A percentile compares a stretch with the other conserved stretches of the same genome.
These are phyloP conservation scores for Drusus annulatus DNA, from an alignment of 1,140 invertebrate species.

Conservation along the genomic window DNA sequence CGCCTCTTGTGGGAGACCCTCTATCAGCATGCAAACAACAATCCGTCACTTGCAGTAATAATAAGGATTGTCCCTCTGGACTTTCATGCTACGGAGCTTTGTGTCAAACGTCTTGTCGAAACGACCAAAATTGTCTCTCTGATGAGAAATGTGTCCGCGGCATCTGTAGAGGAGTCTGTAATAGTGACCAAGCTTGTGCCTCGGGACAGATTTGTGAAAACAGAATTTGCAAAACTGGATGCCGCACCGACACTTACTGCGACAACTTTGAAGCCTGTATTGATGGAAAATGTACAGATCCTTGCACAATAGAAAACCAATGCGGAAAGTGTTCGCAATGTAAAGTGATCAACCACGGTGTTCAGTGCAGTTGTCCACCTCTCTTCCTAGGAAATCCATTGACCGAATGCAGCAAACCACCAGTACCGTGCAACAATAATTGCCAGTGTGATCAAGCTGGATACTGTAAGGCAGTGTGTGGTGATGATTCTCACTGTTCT, in stretches of 20 bases:
- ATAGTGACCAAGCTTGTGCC: slow-evolving; percentile 85
- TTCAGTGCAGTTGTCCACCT: slow-evolving; percentile 87
- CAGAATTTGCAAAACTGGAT: slow-evolving; percentile 87
- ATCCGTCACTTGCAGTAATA: slow-evolving; percentile 74
- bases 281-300: slow-evolving; percentile 88
- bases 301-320: slow-evolving; percentile 77
- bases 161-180: slow-evolving; percentile 87
- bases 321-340: slow-evolving; percentile 90
- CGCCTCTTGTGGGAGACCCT: slow-evolving; percentile 82
- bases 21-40: slow-evolving; percentile 80
- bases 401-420: slow-evolving; percentile 78
- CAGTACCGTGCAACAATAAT: slow-evolving; percentile 76
- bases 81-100: slow-evolving; percentile 81
- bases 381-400: slow-evolving; percentile 87
- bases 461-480: slow-evolving; percentile 82
- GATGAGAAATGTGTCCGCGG: slow-evolving; percentile 88
- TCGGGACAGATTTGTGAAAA: slow-evolving; percentile 89
- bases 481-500: slow-evolving; percentile 78
- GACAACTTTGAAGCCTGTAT: slow-evolving; percentile 82
- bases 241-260: slow-evolving; percentile 87
- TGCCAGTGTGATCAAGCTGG: slow-evolving; percentile 85
- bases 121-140: slow-evolving; percentile 84
- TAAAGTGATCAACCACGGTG: slow-evolving; percentile 84
- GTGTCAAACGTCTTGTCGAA: slow-evolving; percentile 83
- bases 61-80: slow-evolving; percentile 78